phyloP scores from a whole-genome alignment of 2,888 invertebrate species.

The Phragmatobia fuliginosa region DNA sequence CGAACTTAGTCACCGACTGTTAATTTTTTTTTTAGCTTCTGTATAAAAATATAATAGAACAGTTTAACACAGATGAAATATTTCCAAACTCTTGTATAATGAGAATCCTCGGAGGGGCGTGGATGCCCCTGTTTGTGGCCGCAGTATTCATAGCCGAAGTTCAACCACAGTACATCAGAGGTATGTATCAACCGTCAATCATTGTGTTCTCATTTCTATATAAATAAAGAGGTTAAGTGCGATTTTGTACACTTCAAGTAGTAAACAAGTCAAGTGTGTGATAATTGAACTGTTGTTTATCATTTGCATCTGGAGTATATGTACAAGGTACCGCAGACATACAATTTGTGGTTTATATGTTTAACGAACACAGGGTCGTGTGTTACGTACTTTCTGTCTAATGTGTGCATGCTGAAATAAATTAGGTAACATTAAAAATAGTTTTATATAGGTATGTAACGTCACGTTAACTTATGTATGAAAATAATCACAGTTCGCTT shows the following conservation, averaged over 20 bases:
- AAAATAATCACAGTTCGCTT: too few species aligned
- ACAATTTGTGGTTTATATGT: background rate
- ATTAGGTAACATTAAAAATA: too few species aligned
- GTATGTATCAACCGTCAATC: conserved; percentile 65
- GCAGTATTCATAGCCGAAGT: conserved; percentile 48
- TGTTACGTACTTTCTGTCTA: background rate
- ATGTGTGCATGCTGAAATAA: too few species aligned
- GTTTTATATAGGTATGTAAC: too few species aligned
- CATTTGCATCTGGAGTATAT: background rate
- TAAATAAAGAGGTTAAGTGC: conserved; percentile 30
- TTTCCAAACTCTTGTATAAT: conserved; percentile 56
- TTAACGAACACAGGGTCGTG: background rate
- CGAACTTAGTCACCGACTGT: conserved; percentile 24
- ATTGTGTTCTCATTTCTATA: background rate
- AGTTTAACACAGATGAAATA: conserved; percentile 61
- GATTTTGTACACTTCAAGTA: conserved; percentile 16
- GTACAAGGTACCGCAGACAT: background rate
- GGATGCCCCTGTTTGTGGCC: conserved; percentile 63
- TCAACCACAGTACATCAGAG: conserved; percentile 60
- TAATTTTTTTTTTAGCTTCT: conserved; percentile 53
- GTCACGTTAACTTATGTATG: too few species aligned
- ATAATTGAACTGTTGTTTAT: conserved; percentile 8
- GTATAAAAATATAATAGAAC: conserved; percentile 30
- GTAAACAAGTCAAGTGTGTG: conserved; percentile 9
- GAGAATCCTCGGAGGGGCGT: conserved; percentile 64